These are phyloP conservation scores for Galeopsomyia nigrocyanea DNA, from an alignment of 2,888 invertebrate genomes.

Conservation along the genomic window DNA sequence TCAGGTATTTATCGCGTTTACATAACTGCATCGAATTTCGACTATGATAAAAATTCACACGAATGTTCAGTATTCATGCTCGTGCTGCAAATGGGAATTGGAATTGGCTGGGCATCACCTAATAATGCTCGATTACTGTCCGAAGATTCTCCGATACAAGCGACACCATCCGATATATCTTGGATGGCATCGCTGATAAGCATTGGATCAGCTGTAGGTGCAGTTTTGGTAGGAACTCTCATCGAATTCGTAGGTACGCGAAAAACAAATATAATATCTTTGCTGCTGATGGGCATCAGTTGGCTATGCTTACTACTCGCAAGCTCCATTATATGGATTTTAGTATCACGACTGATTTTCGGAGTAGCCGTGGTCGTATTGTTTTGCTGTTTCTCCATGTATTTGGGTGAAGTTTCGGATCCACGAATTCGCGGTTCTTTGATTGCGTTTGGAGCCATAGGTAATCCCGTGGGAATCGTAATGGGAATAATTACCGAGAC, in stretches of 20 bases:
- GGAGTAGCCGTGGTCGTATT: conserved; percentile 54
- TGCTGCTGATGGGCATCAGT: conserved; percentile 48
- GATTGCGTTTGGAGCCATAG: conserved; percentile 56
- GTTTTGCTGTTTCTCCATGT: conserved; percentile 55
- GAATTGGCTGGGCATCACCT: conserved; percentile 60
- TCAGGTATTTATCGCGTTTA: conserved; percentile 8
- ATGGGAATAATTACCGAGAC: conserved; percentile 58
- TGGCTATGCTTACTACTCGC: conserved; percentile 51
- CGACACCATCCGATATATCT: conserved; percentile 52
- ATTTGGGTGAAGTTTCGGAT: conserved; percentile 57
- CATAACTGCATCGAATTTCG: no score
- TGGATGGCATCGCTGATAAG: conserved; percentile 55
- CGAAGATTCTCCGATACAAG: conserved; percentile 1
- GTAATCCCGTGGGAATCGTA: conserved; percentile 56
- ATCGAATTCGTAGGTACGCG: conserved; percentile 47
- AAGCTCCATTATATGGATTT: conserved; percentile 50
- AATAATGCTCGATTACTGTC: conserved; percentile 49
- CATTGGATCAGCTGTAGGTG: conserved; percentile 4
- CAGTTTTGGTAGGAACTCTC: neutral
- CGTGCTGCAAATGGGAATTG: conserved; percentile 52
- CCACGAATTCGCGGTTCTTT: conserved; percentile 60
- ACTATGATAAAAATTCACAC: no score
- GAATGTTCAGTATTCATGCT: conserved; percentile 52
- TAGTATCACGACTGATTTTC: conserved; percentile 47
- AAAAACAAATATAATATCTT: conserved; percentile 47